Conservation (phyloP, 1,140 invertebrate species). For the Psilanteris sp. region DNA sequence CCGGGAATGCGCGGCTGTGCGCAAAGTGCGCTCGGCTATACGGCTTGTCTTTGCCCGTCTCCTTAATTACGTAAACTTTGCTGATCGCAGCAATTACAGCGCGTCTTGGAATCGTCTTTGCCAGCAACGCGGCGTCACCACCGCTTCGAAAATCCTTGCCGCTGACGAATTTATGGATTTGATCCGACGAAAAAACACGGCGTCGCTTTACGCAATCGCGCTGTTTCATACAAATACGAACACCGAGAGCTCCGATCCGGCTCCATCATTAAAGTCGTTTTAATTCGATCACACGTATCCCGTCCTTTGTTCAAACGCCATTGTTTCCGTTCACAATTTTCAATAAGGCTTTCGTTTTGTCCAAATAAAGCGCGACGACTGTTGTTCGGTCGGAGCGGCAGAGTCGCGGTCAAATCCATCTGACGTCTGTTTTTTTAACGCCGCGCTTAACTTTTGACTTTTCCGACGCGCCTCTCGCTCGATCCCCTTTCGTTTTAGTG, state of each 20-base stretch:
- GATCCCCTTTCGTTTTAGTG: no score
- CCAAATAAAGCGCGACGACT: no score
- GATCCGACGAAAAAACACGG: slow-evolving; percentile 30
- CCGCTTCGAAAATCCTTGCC: slow-evolving; percentile 32
- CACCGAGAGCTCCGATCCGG: slow-evolving; percentile 1
- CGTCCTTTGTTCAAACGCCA: slow-evolving; percentile 14
- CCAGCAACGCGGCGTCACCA: slow-evolving; percentile 19
- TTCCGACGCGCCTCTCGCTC: no score
- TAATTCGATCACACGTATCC: slow-evolving; percentile 1
- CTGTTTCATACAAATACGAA: slow-evolving; percentile 43
- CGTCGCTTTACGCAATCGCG: slow-evolving; percentile 9
- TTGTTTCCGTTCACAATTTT: slow-evolving; percentile 13
- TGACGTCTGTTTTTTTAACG: no score
- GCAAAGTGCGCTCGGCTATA: slow-evolving; percentile 20
- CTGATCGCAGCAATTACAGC: slow-evolving; percentile 55
- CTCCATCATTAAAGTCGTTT: slow-evolving; percentile 17
- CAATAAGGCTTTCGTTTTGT: no score
- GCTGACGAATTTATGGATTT: slow-evolving; percentile 55
- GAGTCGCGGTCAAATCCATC: no score
- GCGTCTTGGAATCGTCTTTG: slow-evolving; percentile 34
- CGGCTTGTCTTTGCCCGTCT: slow-evolving; percentile 51
- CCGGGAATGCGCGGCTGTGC: slow-evolving; percentile 36
- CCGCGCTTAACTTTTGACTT: no score
- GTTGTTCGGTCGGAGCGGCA: no score
- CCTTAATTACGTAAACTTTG: slow-evolving; percentile 57